Conservation (phyloP, 2,888 invertebrate genomes). For the Hyles lineata region DNA sequence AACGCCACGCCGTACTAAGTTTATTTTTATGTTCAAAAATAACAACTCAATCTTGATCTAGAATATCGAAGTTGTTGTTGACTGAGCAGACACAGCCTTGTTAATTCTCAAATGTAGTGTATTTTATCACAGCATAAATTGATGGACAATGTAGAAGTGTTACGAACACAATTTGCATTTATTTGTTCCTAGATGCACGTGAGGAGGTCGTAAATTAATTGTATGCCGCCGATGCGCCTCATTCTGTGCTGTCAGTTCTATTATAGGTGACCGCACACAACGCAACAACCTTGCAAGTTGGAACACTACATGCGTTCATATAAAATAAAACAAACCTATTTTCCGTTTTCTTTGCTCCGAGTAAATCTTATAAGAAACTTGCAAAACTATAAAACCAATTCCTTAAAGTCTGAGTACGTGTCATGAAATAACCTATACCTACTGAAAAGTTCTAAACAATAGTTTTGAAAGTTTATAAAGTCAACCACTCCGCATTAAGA, state of each 20-base stretch:
- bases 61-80: not conserved
- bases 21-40: too few relatives aligned
- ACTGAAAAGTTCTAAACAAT: too few relatives aligned
- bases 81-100: not conserved
- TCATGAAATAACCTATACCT: too few relatives aligned
- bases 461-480: too few relatives aligned
- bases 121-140: slow-evolving; percentile 8
- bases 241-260: slow-evolving; percentile 8
- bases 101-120: too few relatives aligned
- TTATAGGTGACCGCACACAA: slow-evolving; percentile 19
- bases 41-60: too few relatives aligned
- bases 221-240: slow-evolving; percentile 3
- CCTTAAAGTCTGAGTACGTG: too few relatives aligned
- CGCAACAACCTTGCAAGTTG: slow-evolving; percentile 1
- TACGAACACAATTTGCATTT: slow-evolving; percentile 21
- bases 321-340: not conserved
- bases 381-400: too few relatives aligned
- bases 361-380: not conserved
- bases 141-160: slow-evolving; percentile 1
- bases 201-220: slow-evolving; percentile 22
- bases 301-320: not conserved
- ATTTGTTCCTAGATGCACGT: slow-evolving; percentile 25
- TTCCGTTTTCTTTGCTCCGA: not conserved
- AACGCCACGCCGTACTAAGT: too few relatives aligned
- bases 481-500: too few relatives aligned